Evolutionary conservation across 2,797 vertebrate genomes (phyloP).

Genomic region (Gobionotothen gibberifrons): DNA sequence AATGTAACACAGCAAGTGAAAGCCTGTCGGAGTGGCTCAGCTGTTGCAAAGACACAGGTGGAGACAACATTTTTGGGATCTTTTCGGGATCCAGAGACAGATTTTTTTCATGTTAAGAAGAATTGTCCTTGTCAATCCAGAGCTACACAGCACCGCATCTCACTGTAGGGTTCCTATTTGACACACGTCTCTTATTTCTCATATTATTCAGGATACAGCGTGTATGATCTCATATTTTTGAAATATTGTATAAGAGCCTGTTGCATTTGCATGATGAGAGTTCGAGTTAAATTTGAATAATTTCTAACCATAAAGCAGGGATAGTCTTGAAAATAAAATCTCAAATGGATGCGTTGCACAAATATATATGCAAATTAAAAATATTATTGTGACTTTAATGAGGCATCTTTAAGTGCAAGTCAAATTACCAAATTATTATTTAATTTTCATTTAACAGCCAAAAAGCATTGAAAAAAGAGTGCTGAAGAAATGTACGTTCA

Average conservation of each 20-base stretch:
- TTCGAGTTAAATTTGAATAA: too few relatives aligned
- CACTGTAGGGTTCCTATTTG: slow-evolving; percentile 20
- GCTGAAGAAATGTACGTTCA: too few relatives aligned
- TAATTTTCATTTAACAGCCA: too few relatives aligned
- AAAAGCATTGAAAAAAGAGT: too few relatives aligned
- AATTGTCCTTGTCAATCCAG: slow-evolving; percentile 38
- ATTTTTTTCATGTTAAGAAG: slow-evolving; percentile 44
- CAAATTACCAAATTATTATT: too few relatives aligned
- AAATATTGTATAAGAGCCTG: slow-evolving; percentile 39
- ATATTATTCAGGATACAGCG: slow-evolving; percentile 20
- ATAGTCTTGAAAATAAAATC: too few relatives aligned
- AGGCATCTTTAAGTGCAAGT: too few relatives aligned
- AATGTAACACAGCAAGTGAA: slow-evolving; percentile 59
- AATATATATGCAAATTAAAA: too few relatives aligned
- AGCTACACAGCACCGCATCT: not conserved
- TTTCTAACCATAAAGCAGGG: too few relatives aligned
- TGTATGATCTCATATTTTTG: slow-evolving; percentile 13
- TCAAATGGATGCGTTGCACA: too few relatives aligned
- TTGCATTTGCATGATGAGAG: not conserved
- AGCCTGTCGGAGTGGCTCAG: slow-evolving; percentile 50
- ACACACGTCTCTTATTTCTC: slow-evolving; percentile 21
- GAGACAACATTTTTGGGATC: slow-evolving; percentile 33
- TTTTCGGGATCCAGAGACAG: slow-evolving; percentile 41
- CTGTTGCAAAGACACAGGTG: slow-evolving; percentile 41
- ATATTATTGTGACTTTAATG: too few relatives aligned